These are phyloP conservation scores for Meleagris gallopavo DNA, from an alignment of 2,113 vertebrate genomes.

Conservation along the genomic window DNA sequence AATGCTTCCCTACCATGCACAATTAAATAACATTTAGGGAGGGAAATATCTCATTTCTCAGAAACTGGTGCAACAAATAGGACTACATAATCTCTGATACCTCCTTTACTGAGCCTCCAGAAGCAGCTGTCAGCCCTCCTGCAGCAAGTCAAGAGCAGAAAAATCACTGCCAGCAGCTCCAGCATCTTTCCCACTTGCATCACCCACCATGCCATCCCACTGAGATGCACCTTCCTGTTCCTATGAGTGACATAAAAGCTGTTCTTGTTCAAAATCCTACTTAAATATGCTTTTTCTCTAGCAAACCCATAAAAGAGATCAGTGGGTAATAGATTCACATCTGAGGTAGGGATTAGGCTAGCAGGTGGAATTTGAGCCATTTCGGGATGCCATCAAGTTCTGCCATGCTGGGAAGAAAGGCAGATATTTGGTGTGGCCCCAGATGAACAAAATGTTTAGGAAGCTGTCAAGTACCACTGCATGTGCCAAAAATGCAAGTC, in stretches of 20 bases:
- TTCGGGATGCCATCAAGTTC: background rate
- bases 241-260: background rate
- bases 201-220: background rate
- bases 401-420: background rate
- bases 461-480: background rate
- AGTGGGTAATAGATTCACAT: background rate
- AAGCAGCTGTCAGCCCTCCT: background rate
- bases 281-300: background rate
- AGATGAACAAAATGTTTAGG: background rate
- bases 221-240: background rate
- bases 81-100: background rate
- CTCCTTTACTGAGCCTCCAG: background rate
- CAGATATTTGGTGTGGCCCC: background rate
- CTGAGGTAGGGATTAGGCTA: background rate
- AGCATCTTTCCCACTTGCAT: background rate
- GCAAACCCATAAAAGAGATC: background rate
- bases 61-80: background rate
- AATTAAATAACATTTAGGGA: background rate
- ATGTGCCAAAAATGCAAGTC: background rate
- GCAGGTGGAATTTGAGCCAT: background rate
- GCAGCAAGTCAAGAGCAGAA: background rate
- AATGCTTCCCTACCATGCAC: background rate
- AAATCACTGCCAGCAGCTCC: accelerated
- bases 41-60: background rate
- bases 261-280: background rate